Conservation (phyloP, 2,888 invertebrate species). For the Pseudanteris insignis region DNA sequence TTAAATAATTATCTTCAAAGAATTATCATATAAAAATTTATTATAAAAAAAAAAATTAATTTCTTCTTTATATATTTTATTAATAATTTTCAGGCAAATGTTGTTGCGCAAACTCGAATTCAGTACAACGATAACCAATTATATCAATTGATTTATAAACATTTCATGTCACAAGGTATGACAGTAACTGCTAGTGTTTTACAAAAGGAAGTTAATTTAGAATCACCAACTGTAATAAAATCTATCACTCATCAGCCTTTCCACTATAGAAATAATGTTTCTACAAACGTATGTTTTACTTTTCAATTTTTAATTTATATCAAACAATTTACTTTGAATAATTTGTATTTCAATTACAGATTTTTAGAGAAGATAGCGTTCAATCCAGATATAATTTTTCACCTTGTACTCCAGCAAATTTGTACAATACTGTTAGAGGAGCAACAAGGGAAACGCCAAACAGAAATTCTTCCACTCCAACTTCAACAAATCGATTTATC, state of each 20-base stretch:
- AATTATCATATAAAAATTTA: too few relatives aligned
- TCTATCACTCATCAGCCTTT: conserved; percentile 60
- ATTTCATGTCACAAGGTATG: conserved; percentile 81
- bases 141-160: conserved; percentile 89
- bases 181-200: conserved; percentile 77
- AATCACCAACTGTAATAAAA: conserved; percentile 68
- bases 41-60: too few relatives aligned
- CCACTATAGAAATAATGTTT: conserved; percentile 59
- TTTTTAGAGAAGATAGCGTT: conserved; percentile 25
- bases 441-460: conserved; percentile 53
- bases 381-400: conserved; percentile 58
- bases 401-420: conserved; percentile 61
- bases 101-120: conserved; percentile 95
- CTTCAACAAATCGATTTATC: conserved; percentile 57
- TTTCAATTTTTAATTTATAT: too few relatives aligned
- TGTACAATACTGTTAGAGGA: conserved; percentile 59
- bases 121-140: conserved; percentile 94
- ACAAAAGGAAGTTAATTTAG: conserved; percentile 80
- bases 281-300: conserved; percentile 50
- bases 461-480: conserved; percentile 56
- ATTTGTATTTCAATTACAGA: too few relatives aligned
- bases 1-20: too few relatives aligned
- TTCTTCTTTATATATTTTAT: too few relatives aligned
- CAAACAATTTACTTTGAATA: too few relatives aligned
- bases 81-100: conserved; percentile 75